These are phyloP conservation scores for Hemichromis elongatus DNA, from an alignment of 2,113 vertebrate species.

Conservation along the genomic window DNA sequence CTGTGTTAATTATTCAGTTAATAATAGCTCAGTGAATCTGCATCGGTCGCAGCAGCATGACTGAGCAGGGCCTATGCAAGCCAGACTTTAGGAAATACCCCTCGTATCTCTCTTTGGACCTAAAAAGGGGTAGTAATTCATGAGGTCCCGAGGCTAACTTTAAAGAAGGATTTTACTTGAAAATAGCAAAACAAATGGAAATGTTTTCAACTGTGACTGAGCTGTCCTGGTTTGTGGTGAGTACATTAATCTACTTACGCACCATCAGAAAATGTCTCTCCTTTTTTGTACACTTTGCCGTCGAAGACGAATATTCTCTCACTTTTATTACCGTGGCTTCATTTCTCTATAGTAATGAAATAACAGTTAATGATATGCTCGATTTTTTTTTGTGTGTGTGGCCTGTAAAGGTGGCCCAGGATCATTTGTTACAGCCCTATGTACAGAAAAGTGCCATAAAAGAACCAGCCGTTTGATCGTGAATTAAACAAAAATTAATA, in stretches of 20 bases:
- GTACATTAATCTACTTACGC: background rate
- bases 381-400: background rate
- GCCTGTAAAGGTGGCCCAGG: background rate
- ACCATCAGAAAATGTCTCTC: background rate
- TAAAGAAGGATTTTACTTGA: background rate
- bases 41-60: background rate
- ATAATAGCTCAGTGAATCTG: background rate
- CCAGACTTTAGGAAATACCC: background rate
- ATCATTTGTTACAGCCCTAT: background rate
- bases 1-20: accelerated
- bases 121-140: background rate
- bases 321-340: background rate
- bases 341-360: background rate
- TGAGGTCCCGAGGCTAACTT: background rate
- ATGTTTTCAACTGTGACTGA: background rate
- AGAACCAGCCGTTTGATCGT: background rate
- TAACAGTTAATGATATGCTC: background rate
- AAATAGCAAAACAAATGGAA: background rate
- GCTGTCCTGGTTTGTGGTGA: accelerated
- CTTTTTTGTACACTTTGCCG: accelerated
- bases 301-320: background rate
- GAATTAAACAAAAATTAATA: background rate
- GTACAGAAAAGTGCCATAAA: background rate
- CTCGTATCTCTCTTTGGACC: background rate
- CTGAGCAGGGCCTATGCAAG: background rate